Percentiles rank a stretch among this genome's conserved stretches.
Conservation (phyloP, 2,797 vertebrate species). For the Anabas testudineus region DNA sequence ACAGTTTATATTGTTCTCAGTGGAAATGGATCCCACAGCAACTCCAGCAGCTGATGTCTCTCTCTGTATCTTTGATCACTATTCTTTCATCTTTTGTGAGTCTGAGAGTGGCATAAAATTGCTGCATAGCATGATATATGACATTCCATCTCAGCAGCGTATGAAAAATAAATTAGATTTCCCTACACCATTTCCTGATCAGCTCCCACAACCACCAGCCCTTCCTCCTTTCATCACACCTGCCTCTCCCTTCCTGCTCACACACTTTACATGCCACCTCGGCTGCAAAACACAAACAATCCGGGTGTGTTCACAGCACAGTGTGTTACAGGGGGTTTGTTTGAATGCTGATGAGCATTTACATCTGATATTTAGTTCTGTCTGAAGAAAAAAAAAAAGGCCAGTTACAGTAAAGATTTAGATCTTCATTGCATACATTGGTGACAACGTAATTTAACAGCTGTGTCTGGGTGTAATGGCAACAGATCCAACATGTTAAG, state of each 20-base stretch:
- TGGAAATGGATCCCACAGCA: constrained; percentile 60
- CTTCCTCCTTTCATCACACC: constrained; percentile 61
- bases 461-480: too few species aligned
- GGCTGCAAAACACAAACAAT: constrained; percentile 36
- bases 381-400: not conserved
- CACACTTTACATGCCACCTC: constrained; percentile 17
- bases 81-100: constrained; percentile 81
- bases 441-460: too few species aligned
- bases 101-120: constrained; percentile 68
- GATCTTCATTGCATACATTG: too few species aligned
- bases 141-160: constrained; percentile 76
- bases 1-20: constrained; percentile 72
- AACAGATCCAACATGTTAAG: too few species aligned
- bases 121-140: constrained; percentile 77
- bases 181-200: constrained; percentile 77
- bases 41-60: constrained; percentile 60
- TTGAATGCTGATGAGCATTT: not conserved
- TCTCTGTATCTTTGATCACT: constrained; percentile 77
- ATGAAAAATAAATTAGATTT: constrained; percentile 86
- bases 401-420: not conserved
- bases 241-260: constrained; percentile 43
- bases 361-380: not conserved
- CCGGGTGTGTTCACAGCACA: constrained; percentile 13
- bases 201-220: constrained; percentile 25
- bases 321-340: constrained; percentile 13